These are phyloP conservation scores for Diceros bicornis DNA, from an alignment of 2,797 vertebrate species.

Conservation along the genomic window DNA sequence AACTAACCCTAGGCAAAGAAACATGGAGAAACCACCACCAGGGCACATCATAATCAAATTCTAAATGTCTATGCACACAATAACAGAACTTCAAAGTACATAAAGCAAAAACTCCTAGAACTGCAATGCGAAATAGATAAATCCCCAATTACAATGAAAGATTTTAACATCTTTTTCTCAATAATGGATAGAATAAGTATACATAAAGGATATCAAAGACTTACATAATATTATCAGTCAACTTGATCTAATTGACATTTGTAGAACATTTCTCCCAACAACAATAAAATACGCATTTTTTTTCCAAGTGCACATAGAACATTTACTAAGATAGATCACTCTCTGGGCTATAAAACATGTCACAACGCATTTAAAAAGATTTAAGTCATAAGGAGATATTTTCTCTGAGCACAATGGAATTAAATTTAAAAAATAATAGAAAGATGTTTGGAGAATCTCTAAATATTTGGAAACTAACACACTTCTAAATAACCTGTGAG, in stretches of 20 bases:
- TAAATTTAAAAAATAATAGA: background rate
- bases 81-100: background rate
- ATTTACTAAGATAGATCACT: background rate
- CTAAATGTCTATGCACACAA: background rate
- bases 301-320: background rate
- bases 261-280: background rate
- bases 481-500: background rate
- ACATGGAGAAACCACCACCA: background rate
- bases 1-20: background rate
- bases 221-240: background rate
- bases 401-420: background rate
- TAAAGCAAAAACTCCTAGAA: background rate
- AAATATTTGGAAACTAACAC: slow-evolving; percentile 4
- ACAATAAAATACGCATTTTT: background rate
- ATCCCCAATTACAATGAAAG: background rate
- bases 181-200: background rate
- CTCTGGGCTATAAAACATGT: background rate
- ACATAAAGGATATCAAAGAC: background rate
- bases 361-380: background rate
- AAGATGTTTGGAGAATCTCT: background rate
- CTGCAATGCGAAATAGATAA: background rate
- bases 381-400: background rate
- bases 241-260: background rate
- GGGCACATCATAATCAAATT: background rate
- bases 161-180: background rate